A percentile compares a stretch with the other conserved stretches of the same genome.
These are phyloP conservation scores for Garrulus glandarius DNA, from an alignment of 2,797 vertebrate genomes.

Conservation along the genomic window DNA sequence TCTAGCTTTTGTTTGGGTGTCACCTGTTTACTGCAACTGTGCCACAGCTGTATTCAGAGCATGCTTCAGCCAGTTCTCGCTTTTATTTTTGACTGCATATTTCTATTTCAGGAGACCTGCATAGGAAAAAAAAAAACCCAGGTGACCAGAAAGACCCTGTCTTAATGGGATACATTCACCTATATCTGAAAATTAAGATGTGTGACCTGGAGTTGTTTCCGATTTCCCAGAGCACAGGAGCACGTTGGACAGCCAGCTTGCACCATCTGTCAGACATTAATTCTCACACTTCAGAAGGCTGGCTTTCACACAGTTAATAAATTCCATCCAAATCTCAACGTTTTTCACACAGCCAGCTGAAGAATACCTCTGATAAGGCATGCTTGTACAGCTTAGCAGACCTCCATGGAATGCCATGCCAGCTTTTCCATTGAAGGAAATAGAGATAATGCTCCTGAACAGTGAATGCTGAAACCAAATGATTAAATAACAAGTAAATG, in stretches of 20 bases:
- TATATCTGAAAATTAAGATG: background rate
- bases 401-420: background rate
- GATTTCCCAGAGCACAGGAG: background rate
- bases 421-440: constrained; percentile 25
- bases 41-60: background rate
- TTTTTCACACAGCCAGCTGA: constrained; percentile 9
- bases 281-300: constrained; percentile 25
- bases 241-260: background rate
- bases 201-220: background rate
- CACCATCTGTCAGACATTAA: constrained; percentile 15
- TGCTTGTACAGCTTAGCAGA: background rate
- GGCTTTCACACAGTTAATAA: constrained; percentile 27
- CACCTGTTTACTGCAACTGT: background rate
- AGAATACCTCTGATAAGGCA: constrained; percentile 34
- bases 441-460: constrained; percentile 12
- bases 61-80: background rate
- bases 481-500: background rate
- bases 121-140: background rate
- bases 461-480: background rate
- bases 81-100: background rate
- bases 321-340: constrained; percentile 39
- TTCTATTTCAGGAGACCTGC: background rate
- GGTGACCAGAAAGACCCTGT: background rate
- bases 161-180: background rate
- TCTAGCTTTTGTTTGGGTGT: background rate